Base-by-base conservation (phyloP, 2,113 vertebrate genomes). In the Seriola quinqueradiata region DNA sequence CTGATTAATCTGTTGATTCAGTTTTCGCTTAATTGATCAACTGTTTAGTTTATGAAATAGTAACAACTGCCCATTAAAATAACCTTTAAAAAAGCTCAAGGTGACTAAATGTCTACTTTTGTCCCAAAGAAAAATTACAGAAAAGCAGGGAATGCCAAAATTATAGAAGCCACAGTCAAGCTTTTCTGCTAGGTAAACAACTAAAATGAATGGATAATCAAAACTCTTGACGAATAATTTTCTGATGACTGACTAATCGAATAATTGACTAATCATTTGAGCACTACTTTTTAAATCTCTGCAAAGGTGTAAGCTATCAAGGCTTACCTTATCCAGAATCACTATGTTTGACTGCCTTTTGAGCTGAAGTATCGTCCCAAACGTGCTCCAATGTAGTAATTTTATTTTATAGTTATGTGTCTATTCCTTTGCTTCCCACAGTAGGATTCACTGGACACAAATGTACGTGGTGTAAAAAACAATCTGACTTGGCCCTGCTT, bases 401-500 rank as follows among this genome's bases (percentile, higher is more conserved):
- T 55, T 71, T 40, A 8, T 80, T 70, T 23, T 75, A 0, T 50
- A 40, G 28, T 76, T 72, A 8, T 64, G 36, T 17, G 3, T 69
- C 57, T 48, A 36, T 82, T 78, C 23, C 65, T 84, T 87, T 78
- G 42, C 65, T 60, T 71, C 10, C 23, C 57, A 57, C 28, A 76
- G 50, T 67, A 70, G 61, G 54, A 81, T 88, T 71, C 63, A 61
- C 65, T 80, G 70, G 79, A 78, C 54, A 87, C 84, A 77, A 77
- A 66, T 52, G 79, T 57, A 64, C 19, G 25, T 16, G 60, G 81
- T 77, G 85, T 84, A 69, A 82, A 88, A 86, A 92, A 81, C 81
- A 86, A 92, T 87, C 89, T 84, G 75, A 28, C 75, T 71, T 68
- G 75, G 80, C 12, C 69, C 92, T 95, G 91, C 82, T 96, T 96